phyloP scores from a whole-genome alignment of 2,113 vertebrate genomes.

The Hippolais icterina region DNA sequence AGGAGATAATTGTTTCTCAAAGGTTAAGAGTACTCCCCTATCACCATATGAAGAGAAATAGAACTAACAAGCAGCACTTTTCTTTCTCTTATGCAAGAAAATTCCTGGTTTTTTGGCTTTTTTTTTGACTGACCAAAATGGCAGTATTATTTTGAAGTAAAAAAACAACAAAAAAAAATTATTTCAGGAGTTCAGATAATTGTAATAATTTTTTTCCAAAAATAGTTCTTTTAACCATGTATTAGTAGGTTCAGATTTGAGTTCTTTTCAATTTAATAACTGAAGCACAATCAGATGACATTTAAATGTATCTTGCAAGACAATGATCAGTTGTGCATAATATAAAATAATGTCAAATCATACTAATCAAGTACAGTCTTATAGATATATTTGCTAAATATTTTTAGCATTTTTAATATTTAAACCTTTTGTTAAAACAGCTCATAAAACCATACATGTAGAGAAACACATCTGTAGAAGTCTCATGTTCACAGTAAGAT shows the following conservation, averaged over 20 bases:
- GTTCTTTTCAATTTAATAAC: not conserved
- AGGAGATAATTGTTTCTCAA: not conserved
- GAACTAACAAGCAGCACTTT: not conserved
- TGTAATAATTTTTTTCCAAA: not conserved
- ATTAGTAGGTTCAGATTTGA: not conserved
- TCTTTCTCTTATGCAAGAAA: not conserved
- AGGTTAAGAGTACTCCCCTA: not conserved
- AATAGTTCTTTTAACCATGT: not conserved
- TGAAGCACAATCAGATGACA: not conserved
- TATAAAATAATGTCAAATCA: not conserved
- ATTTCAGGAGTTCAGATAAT: not conserved
- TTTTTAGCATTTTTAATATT: not conserved
- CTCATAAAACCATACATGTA: not conserved
- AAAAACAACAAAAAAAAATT: fast-evolving
- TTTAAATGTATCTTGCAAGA: not conserved
- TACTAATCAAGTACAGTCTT: not conserved
- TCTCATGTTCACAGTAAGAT: not conserved
- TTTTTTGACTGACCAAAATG: not conserved
- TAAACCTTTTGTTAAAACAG: not conserved
- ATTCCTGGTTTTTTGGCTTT: fast-evolving
- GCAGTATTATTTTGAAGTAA: not conserved
- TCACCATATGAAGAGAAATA: not conserved
- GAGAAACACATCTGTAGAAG: not conserved
- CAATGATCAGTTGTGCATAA: not conserved
- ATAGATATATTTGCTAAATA: not conserved